Evolutionary conservation across 1,140 invertebrate genomes (phyloP).

Genomic region (Drosophila tropicalis): DNA sequence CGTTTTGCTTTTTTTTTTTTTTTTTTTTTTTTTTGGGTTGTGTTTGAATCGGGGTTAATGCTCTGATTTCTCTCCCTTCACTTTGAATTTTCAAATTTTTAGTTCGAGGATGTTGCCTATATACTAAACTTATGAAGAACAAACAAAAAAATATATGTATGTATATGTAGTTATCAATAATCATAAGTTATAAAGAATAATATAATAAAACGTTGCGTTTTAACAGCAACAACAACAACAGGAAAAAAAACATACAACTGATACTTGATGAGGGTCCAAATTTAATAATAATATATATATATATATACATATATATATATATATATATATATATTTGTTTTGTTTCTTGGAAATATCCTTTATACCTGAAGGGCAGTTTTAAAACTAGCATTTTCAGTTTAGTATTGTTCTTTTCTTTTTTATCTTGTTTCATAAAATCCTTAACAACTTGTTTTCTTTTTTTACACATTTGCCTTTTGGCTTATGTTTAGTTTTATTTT

Average conservation of each 20-base stretch:
- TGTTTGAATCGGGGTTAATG: background rate
- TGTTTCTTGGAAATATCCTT: background rate
- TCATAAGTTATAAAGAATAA: conserved; percentile 24
- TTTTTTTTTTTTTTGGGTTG: too few species aligned
- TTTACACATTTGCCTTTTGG: conserved; percentile 8
- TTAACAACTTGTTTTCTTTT: background rate
- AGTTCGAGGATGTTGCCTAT: conserved; percentile 2
- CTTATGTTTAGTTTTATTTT: conserved; percentile 9
- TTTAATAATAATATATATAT: background rate
- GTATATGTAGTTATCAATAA: background rate
- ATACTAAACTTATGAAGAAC: background rate
- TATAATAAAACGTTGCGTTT: conserved; percentile 44
- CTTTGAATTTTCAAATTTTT: background rate
- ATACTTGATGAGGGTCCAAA: conserved; percentile 5
- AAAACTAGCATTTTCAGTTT: conserved; percentile 9
- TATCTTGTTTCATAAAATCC: background rate
- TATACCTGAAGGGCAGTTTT: conserved; percentile 7
- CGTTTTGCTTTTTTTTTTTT: background rate
- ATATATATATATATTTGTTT: background rate
- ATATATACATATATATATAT: background rate
- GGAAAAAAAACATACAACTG: conserved; percentile 40
- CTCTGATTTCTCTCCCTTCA: background rate
- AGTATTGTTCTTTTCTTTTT: conserved; percentile 5
- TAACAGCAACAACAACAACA: conserved; percentile 29
- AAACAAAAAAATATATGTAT: background rate